These are phyloP conservation scores for Calcarius lapponicus DNA, from an alignment of 2,797 vertebrate genomes.

Conservation along the genomic window DNA sequence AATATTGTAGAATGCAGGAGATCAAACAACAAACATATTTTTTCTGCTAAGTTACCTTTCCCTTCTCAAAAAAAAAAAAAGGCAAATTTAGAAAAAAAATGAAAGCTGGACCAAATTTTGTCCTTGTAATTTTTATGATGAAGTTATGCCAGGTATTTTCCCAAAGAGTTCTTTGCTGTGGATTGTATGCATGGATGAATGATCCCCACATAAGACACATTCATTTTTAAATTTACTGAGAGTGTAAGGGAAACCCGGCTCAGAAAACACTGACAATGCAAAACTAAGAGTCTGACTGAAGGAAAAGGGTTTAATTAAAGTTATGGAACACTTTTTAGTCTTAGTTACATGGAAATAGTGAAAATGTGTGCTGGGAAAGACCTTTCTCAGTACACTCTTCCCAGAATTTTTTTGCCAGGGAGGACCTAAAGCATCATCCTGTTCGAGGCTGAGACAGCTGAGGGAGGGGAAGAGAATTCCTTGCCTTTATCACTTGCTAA, in stretches of 20 bases:
- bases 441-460: not conserved
- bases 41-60: not conserved
- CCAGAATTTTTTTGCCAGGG: not conserved
- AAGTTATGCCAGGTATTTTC: conserved; percentile 30
- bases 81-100: conserved; percentile 32
- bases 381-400: not conserved
- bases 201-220: conserved; percentile 26
- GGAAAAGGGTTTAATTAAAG: conserved; percentile 41
- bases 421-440: not conserved
- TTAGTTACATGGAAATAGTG: not conserved
- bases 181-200: conserved; percentile 28
- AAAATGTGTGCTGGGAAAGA: not conserved
- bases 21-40: not conserved
- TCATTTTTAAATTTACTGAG: conserved; percentile 47
- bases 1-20: not conserved
- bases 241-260: conserved; percentile 36
- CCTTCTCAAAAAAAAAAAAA: conserved; percentile 45
- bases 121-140: conserved; percentile 55
- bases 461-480: not conserved
- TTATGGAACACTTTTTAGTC: not conserved
- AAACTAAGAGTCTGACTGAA: conserved; percentile 45
- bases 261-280: conserved; percentile 16
- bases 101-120: conserved; percentile 54
- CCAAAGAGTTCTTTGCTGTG: conserved; percentile 17
- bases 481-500: not conserved